Conservation (phyloP, 2,113 vertebrate genomes). For the Colaptes auratus region DNA sequence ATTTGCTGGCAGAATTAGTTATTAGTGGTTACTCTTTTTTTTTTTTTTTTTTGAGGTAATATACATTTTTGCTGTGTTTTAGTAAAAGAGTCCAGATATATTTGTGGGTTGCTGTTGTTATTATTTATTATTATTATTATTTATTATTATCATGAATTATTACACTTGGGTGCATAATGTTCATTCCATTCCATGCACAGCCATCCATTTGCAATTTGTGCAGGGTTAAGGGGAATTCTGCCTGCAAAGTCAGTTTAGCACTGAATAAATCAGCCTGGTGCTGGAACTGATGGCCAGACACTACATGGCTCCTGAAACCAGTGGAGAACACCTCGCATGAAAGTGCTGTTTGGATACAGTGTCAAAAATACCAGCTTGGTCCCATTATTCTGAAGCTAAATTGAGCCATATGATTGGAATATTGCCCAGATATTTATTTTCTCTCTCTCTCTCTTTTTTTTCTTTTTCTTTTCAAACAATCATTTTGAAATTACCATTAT, state of each 20-base stretch:
- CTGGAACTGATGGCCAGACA: neutral
- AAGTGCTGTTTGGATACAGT: neutral
- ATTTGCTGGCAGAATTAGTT: neutral
- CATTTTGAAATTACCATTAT: conserved; percentile 77
- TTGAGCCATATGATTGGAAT: conserved; percentile 79
- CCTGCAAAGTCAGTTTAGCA: conserved; percentile 5
- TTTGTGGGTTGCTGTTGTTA: neutral
- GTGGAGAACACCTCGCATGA: neutral
- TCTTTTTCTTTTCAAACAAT: neutral
- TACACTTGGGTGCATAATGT: neutral
- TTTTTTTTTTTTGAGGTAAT: neutral
- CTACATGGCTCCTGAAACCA: neutral
- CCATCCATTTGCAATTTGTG: neutral
- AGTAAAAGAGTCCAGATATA: neutral
- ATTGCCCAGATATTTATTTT: conserved; percentile 63
- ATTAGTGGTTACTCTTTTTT: neutral
- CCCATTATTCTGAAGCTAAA: conserved; percentile 60
- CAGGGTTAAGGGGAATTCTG: neutral
- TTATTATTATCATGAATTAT: neutral
- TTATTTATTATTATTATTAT: neutral
- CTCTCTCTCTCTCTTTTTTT: neutral
- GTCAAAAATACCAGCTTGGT: conserved; percentile 66
- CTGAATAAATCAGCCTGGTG: neutral
- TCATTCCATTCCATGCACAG: neutral
- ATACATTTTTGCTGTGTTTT: neutral